Base-by-base conservation (phyloP, 2,113 vertebrate genomes). In the Aspidoscelis tigris region DNA sequence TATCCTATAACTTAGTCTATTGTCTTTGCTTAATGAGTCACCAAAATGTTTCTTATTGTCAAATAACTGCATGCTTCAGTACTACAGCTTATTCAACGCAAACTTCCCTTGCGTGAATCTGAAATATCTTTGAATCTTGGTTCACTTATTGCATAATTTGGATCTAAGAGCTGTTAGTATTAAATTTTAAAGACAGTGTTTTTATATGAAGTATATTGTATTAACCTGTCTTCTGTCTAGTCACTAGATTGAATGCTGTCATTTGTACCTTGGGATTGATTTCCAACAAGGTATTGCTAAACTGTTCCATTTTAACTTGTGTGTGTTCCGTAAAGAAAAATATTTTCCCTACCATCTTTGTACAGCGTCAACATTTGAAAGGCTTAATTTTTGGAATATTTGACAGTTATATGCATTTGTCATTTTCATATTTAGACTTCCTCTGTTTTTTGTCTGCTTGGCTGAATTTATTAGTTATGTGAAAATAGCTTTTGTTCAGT, bases 1-100 rank as follows among this genome's bases (percentile, higher is more conserved):
- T 88, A 86, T 89, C 11, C 43, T 65, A 3, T 75, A 74, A 47
- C 14, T 53, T 91, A 92, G 85, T 88, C 80, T n/a, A 24, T 58
- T 0, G 2, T 33, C 20, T 61, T 24, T 0, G 7, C 22, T 81
- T 76, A 14, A 16, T 82, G 69, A 77, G 53, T 24, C 39, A 64
- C 11, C 21, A n/a, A 74, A 88, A 82, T 89, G 88, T 89, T 88
- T 76, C 43, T 20, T 24, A 50, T 44, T 68, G 79, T 44, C 44
- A 76, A 0, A 4, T 7, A 72, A 71, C 43, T 78, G 22, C 73
- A 26, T 88, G 39, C 1, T 78, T 87, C 89, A 84, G 12, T 72
- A 2, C 21, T 43, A 21, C 0, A 70, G 65, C 80, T 75, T 92
- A 75, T 81, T 0, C 1, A 1, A 20, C 81, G 33, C 64, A 77